Conservation (phyloP, 2,113 vertebrate species). For the Nothocercus nigrocapillus region DNA sequence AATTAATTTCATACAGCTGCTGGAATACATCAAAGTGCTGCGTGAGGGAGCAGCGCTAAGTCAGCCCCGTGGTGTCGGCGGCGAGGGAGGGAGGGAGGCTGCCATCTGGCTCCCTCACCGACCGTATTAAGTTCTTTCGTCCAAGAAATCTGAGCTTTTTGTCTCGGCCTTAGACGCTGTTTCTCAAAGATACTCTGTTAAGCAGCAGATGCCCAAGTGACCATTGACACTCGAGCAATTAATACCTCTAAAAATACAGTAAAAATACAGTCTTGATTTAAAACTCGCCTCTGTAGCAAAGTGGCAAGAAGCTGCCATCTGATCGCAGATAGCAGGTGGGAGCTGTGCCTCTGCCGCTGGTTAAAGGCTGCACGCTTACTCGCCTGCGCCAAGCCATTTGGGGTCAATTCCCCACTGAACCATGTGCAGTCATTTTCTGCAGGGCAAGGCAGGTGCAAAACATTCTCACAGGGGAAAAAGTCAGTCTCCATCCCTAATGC, state of each 20-base stretch:
- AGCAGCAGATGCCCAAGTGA: neutral
- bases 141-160: neutral
- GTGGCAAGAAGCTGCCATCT: neutral
- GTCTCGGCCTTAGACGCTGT: neutral
- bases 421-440: neutral
- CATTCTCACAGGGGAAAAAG: neutral
- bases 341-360: neutral
- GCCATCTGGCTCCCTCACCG: slow-evolving; percentile 45
- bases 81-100: neutral
- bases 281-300: neutral
- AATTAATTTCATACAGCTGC: slow-evolving; percentile 67
- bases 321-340: neutral
- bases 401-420: neutral
- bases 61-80: neutral
- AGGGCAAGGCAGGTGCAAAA: neutral
- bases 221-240: neutral
- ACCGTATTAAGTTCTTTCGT: neutral
- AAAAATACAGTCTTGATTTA: neutral
- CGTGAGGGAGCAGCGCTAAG: slow-evolving; percentile 7
- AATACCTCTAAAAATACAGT: neutral
- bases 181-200: slow-evolving; percentile 13
- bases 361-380: neutral
- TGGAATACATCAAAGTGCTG: slow-evolving; percentile 49
- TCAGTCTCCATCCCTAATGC: neutral
- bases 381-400: neutral